Conservation (phyloP, 2,888 invertebrate species). For the Parnassius orleans region DNA sequence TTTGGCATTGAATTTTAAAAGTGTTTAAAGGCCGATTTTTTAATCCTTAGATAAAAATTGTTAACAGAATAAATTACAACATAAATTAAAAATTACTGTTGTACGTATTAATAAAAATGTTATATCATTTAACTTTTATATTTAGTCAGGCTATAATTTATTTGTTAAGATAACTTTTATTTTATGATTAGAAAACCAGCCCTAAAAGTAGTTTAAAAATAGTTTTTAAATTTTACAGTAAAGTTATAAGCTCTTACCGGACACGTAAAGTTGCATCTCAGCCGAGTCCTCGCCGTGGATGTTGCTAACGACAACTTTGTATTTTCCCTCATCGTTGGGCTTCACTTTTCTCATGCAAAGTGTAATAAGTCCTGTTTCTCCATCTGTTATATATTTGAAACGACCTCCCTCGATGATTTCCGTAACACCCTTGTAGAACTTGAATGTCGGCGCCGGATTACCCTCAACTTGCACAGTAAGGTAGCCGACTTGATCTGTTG, state of each 20-base stretch:
- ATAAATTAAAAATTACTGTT: too few species aligned
- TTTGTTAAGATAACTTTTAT: too few species aligned
- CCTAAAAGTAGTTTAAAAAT: too few species aligned
- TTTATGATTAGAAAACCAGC: too few species aligned
- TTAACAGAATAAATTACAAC: too few species aligned
- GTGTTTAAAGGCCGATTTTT: too few species aligned
- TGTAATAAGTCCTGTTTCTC: conserved; percentile 94
- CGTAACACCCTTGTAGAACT: conserved; percentile 96
- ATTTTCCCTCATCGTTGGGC: conserved; percentile 98
- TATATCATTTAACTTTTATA: too few species aligned
- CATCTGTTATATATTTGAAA: conserved; percentile 97
- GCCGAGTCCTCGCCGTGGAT: conserved; percentile 97
- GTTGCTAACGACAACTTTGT: conserved; percentile 95
- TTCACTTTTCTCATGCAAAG: conserved; percentile 97
- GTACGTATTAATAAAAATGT: too few species aligned
- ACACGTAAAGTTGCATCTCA: conserved; percentile 97
- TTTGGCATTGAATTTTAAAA: too few species aligned
- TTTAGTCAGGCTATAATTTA: too few species aligned
- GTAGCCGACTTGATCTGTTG: conserved; percentile 93
- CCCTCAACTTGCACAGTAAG: conserved; percentile 96
- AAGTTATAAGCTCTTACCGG: conserved; percentile 82
- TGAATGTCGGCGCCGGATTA: conserved; percentile 96
- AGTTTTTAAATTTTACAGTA: too few species aligned
- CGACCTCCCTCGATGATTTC: conserved; percentile 97
- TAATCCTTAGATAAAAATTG: too few species aligned